Evolutionary conservation across 2,797 vertebrate species (phyloP).

Genomic region (Pterois miles): DNA sequence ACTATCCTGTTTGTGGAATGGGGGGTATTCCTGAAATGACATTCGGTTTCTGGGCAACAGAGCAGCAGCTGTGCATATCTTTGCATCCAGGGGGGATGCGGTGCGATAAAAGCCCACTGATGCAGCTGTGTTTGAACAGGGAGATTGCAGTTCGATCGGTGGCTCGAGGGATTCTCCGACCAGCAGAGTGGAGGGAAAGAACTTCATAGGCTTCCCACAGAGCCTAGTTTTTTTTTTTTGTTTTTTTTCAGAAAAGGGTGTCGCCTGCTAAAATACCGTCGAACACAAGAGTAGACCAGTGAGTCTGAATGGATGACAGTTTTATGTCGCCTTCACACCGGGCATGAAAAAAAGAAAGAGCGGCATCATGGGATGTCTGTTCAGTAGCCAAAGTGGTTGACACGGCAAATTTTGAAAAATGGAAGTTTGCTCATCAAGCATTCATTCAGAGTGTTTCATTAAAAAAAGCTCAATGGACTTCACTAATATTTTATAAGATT

Average conservation of each 20-base stretch:
- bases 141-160: constrained; percentile 74
- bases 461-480: background rate
- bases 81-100: constrained; percentile 57
- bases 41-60: constrained; percentile 84
- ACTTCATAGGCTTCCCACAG: constrained; percentile 33
- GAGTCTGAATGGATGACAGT: constrained; percentile 27
- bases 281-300: background rate
- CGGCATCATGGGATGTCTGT: background rate
- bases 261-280: constrained; percentile 5
- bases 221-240: background rate
- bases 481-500: background rate
- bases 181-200: constrained; percentile 23
- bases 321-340: constrained; percentile 14
- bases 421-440: background rate
- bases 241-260: background rate
- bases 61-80: constrained; percentile 84
- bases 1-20: constrained; percentile 73
- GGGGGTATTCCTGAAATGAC: constrained; percentile 76
- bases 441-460: no score
- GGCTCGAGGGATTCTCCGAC: constrained; percentile 43
- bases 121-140: constrained; percentile 83
- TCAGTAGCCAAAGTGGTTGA: constrained; percentile 2
- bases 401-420: constrained; percentile 14
- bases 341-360: background rate
- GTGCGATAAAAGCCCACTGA: constrained; percentile 67